Evolutionary conservation across 2,888 invertebrate genomes (phyloP), one percentile per base, ranked within the genome.

Genomic region (Metopia argyrocephala): DNA sequence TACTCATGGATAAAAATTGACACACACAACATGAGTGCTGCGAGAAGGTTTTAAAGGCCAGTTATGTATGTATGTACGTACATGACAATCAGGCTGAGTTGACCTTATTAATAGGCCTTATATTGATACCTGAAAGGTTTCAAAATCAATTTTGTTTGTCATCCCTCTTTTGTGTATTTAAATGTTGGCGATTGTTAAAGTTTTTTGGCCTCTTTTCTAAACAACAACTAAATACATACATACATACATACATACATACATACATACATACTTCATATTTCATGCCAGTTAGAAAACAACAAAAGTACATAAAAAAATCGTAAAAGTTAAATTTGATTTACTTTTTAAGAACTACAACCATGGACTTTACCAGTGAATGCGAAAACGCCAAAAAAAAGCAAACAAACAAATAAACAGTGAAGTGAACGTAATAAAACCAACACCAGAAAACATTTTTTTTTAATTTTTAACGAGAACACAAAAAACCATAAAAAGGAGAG

Each of bases 271-370:
- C n/a, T 57, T 20, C 38, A 31, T 5, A 31, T 38, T 12, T 25
- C 25, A 27, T 27, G 15, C 1, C 38, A 59, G 38, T 28, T 76
- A 27, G 18, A 56, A 27, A 38, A 15, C n/a, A n/a, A n/a, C n/a
- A n/a, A n/a, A n/a, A n/a, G n/a, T n/a, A n/a, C n/a, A 15, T 4
- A 38, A 45, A 15, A 61, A 62, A 21, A 23, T 31, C 38, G 7
- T 59, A 54, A 71, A 71, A 66, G 66, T 18, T 48, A n/a, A n/a
- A 54, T 71, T 66, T 78, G 61, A 73, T 73, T 65, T 62, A 78
- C 9, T 62, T 59, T 54, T 68, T 3, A 27, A 54, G 45, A 61
- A 50, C 59, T 38, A 68, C 23, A 27, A 25, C 69, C 52, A n/a
- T n/a, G n/a, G n/a, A 23, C 27, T 38, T 46, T 27, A 70, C 69